A percentile compares a stretch with the other conserved stretches of the same genome.
Conservation (phyloP, 1,140 invertebrate species). For the Oppia nitens region DNA sequence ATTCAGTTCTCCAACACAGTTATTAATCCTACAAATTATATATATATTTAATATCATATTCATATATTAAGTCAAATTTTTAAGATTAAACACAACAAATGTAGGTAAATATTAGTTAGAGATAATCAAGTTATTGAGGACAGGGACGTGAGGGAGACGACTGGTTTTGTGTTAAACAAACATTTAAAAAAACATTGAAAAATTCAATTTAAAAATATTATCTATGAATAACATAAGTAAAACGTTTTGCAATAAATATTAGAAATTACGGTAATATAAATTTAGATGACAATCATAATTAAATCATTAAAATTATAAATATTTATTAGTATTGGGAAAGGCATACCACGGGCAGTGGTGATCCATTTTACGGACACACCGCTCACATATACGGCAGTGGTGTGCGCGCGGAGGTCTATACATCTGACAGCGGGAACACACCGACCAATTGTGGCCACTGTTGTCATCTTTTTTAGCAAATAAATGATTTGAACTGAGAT, state of each 20-base stretch:
- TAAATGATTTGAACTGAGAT: not conserved
- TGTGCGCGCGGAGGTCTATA: slow-evolving; percentile 53
- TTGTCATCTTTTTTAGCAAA: not conserved
- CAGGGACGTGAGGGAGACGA: too few species aligned
- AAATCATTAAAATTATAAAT: not conserved
- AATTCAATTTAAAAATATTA: too few species aligned
- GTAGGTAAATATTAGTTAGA: too few species aligned
- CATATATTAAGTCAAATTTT: too few species aligned
- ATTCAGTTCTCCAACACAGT: slow-evolving; percentile 98
- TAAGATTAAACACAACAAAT: too few species aligned
- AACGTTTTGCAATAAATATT: too few species aligned
- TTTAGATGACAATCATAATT: too few species aligned
- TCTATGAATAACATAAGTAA: too few species aligned
- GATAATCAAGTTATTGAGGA: too few species aligned
- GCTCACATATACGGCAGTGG: slow-evolving; percentile 91
- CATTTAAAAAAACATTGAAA: too few species aligned
- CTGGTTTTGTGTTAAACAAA: too few species aligned
- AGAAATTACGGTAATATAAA: too few species aligned
- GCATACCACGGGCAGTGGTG: slow-evolving; percentile 40
- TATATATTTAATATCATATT: not conserved
- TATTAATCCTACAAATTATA: slow-evolving; percentile 58
- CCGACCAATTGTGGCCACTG: slow-evolving; percentile 3
- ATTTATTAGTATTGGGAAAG: not conserved
- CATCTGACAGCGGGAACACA: slow-evolving; percentile 7
- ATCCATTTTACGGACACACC: slow-evolving; percentile 96